Evolutionary conservation across 2,113 vertebrate genomes (phyloP).

Genomic region (Prolemur simus): DNA sequence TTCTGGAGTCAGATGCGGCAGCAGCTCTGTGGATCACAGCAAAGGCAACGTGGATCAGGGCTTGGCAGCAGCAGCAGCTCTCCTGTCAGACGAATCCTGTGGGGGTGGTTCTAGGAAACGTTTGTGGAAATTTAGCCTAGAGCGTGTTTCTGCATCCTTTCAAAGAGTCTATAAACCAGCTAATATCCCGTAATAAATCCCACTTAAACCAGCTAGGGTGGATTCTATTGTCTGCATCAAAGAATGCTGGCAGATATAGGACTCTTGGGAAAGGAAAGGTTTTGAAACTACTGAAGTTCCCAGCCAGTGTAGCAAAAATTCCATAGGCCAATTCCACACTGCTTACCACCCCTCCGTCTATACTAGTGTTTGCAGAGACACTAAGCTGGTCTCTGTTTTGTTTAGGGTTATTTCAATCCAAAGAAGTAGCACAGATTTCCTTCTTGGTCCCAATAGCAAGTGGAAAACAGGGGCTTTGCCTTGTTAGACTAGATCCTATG

Average conservation of each 20-base stretch:
- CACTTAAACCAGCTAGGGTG: neutral
- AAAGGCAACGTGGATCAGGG: neutral
- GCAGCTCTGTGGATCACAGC: neutral
- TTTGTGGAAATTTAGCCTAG: constrained; percentile 5
- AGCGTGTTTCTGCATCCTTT: neutral
- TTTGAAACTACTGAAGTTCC: neutral
- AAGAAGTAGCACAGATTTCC: neutral
- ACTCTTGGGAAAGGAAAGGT: neutral
- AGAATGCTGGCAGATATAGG: neutral
- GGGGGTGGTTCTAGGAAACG: constrained; percentile 31
- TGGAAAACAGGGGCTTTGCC: neutral
- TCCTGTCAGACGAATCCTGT: neutral
- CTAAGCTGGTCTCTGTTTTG: neutral
- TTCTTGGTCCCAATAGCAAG: neutral
- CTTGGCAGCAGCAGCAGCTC: neutral
- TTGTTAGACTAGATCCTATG: neutral
- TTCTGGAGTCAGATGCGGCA: neutral
- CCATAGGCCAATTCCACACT: neutral
- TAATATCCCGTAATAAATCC: constrained; percentile 20
- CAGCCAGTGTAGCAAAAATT: neutral
- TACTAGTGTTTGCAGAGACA: neutral
- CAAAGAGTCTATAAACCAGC: neutral
- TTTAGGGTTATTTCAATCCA: neutral
- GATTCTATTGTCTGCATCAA: neutral
- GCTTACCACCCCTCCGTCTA: neutral